Percentiles rank a stretch among this genome's conserved stretches.
phyloP scores from a whole-genome alignment of 2,797 vertebrate genomes.

The Micrastur ruficollis region DNA sequence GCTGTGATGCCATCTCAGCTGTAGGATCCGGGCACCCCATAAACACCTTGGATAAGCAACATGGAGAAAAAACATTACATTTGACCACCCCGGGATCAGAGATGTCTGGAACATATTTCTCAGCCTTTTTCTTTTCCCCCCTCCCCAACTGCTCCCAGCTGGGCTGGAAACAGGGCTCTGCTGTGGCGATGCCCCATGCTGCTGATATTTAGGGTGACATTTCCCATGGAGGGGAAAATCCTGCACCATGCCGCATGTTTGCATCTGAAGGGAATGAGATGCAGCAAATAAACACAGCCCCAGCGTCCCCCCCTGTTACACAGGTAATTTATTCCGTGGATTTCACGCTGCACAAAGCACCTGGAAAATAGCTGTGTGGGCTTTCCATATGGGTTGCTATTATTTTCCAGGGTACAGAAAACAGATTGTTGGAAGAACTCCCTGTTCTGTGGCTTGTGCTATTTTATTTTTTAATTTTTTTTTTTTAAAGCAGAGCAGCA shows the following conservation, averaged over 20 bases:
- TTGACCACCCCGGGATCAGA: not conserved
- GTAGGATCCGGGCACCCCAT: too few species aligned
- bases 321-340: not conserved
- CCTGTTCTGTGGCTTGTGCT: slow-evolving; percentile 41
- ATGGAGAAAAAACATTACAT: not conserved
- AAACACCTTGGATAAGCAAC: not conserved
- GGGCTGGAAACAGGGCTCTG: not conserved
- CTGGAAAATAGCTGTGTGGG: slow-evolving; percentile 55
- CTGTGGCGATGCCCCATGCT: fast-evolving
- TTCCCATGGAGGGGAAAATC: not conserved
- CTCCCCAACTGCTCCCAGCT: not conserved
- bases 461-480: not conserved
- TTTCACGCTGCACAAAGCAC: not conserved
- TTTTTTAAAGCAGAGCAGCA: not conserved
- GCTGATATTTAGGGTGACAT: not conserved
- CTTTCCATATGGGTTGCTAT: slow-evolving; percentile 52
- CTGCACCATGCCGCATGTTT: fast-evolving
- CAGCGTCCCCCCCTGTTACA: too few species aligned
- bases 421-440: slow-evolving; percentile 61
- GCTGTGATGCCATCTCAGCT: not conserved
- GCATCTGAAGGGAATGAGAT: not conserved
- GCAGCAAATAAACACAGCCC: not conserved
- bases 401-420: slow-evolving; percentile 46
- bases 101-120: not conserved
- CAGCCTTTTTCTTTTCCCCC: not conserved